Evolutionary conservation across 1,140 invertebrate species (phyloP), one percentile per base, ranked within the genome.

Genomic region (Drosophila tristis): DNA sequence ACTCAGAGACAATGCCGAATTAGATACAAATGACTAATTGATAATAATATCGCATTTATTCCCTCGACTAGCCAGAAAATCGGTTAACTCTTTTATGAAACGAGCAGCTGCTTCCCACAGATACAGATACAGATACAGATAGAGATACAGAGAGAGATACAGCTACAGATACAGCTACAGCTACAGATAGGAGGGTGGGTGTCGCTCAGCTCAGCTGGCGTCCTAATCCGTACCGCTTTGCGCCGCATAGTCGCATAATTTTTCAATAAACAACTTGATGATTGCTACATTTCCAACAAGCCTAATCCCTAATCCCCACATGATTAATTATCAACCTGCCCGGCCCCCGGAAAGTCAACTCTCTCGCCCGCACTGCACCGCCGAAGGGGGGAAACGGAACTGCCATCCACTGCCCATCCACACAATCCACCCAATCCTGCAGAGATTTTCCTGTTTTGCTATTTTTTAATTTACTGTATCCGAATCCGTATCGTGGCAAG

Each of bases 261-360:
- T 77, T 70, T 55, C 76, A 67, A 85, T 85, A 85, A 85, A 80
- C 80, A 86, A 82, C 60, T 58, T 87, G 78, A 82, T 78, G 63
- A 82, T 82, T 78, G 78, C 53, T 55, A 59, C 72, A 86, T 67
- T 81, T 78, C 61, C 67, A 77, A 75, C 74, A 79, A 48, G 65
- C 15, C 63, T 57, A 68, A 56, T 57, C 51, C 48, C 60, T 89
- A 89, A 89, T 89, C 84, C 84, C 84, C 84, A 77, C 65, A 84
- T 89, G 84, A 89, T 89, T 89, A 89, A 89, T 89, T 89, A 89
- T 89, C 84, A 89, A 89, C 84, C 84, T 89, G 84, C 23, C 23
- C 23, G 20, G 20, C 20, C 20, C 78, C 23, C 44, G 35, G 39
- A 7, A n/a, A 35, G 45, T 63, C 67, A 63, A 49, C 64, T 20